Percentiles rank a stretch among this genome's conserved stretches.
These are phyloP conservation scores for Lasioglossum vierecki DNA, from an alignment of 2,888 invertebrate genomes.

Conservation along the genomic window DNA sequence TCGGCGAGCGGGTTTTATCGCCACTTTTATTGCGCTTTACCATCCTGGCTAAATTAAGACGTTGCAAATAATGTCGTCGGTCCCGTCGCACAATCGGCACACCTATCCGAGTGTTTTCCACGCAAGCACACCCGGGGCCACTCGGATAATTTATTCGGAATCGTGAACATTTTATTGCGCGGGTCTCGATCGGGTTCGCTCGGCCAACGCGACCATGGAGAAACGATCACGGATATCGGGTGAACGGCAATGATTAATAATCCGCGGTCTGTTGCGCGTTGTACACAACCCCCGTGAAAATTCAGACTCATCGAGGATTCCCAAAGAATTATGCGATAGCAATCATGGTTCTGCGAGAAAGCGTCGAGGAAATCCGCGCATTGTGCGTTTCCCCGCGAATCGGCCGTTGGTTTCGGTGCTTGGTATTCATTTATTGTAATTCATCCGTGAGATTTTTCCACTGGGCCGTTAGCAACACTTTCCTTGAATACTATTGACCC, in stretches of 20 bases:
- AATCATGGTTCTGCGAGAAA: constrained; percentile 35
- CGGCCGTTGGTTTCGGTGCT: background rate
- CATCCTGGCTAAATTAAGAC: constrained; percentile 61
- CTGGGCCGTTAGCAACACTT: background rate
- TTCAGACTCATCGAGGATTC: constrained; percentile 33
- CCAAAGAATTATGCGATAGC: constrained; percentile 54
- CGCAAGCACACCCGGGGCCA: constrained; percentile 11
- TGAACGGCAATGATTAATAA: constrained; percentile 68
- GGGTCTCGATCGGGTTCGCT: constrained; percentile 39
- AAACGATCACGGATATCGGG: constrained; percentile 66
- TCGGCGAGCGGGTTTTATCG: constrained; percentile 58
- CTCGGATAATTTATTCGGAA: constrained; percentile 62
- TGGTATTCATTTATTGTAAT: background rate
- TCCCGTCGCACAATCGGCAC: constrained; percentile 42
- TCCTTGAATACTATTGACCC: constrained; percentile 6
- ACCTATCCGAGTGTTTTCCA: constrained; percentile 38
- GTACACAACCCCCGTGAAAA: constrained; percentile 52
- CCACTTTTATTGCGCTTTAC: constrained; percentile 60
- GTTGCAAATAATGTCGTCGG: constrained; percentile 60
- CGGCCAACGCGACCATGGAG: constrained; percentile 44
- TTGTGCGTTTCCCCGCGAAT: background rate
- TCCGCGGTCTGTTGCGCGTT: constrained; percentile 59
- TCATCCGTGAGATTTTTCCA: background rate
- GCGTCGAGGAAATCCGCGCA: constrained; percentile 17
- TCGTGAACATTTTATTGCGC: constrained; percentile 66